Conservation (phyloP, 2,113 vertebrate genomes). For the Solea solea region DNA sequence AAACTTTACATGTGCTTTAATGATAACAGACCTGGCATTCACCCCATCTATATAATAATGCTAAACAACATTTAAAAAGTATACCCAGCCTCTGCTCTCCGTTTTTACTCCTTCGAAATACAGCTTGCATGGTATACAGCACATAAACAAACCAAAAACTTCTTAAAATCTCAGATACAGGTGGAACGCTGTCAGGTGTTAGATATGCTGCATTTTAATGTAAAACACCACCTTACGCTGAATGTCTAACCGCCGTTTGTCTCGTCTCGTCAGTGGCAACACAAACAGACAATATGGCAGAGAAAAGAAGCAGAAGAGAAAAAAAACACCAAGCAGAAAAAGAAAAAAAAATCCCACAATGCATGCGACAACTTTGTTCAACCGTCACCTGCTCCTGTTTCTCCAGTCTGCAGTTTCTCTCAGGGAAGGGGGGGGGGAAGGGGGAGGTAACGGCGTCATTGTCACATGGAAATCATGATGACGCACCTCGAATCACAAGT, state of each 20-base stretch:
- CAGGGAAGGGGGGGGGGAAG: not conserved
- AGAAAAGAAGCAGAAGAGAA: not conserved
- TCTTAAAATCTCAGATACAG: conserved; percentile 8
- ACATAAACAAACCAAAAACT: conserved; percentile 35
- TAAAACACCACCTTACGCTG: conserved; percentile 52
- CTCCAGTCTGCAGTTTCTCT: conserved; percentile 6
- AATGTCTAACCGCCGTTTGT: conserved; percentile 32
- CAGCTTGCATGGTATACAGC: conserved; percentile 15
- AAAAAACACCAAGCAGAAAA: not conserved
- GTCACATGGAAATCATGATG: conserved; percentile 10
- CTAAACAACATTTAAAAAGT: conserved; percentile 25
- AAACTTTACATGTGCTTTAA: conserved; percentile 22
- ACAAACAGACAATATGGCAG: conserved; percentile 18
- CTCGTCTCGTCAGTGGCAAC: conserved; percentile 6
- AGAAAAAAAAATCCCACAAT: conserved; percentile 18
- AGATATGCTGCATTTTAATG: conserved; percentile 59
- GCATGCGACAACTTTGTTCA: conserved; percentile 29
- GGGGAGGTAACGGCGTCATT: not conserved
- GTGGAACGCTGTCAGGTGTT: conserved; percentile 26
- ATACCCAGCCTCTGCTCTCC: not conserved
- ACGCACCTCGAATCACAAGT: conserved; percentile 22
- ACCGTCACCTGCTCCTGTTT: conserved; percentile 7
- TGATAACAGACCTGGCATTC: conserved; percentile 24
- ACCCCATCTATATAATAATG: conserved; percentile 19
- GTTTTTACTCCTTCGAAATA: conserved; percentile 1